Evolutionary conservation across 2,888 invertebrate species (phyloP).

Genomic region (Girardia tigrina): DNA sequence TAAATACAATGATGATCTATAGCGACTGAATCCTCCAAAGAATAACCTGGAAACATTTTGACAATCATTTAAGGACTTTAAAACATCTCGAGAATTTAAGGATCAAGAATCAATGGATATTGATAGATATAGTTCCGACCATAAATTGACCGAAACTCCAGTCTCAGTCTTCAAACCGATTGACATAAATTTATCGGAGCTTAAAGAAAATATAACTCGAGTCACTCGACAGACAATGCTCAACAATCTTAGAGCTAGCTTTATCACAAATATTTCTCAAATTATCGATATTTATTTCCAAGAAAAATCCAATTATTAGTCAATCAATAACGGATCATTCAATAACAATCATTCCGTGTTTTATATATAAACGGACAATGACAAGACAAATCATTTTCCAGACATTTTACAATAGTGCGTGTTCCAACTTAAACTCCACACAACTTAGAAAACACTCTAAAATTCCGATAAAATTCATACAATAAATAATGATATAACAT

Average conservation of each 20-base stretch:
- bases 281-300: background rate
- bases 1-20: background rate
- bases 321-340: too few species aligned
- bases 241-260: background rate
- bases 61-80: background rate
- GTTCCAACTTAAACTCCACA: too few species aligned
- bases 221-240: background rate
- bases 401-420: too few species aligned
- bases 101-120: background rate
- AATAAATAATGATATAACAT: too few species aligned
- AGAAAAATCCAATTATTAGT: too few species aligned
- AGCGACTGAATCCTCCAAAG: too few species aligned
- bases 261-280: background rate
- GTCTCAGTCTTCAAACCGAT: background rate
- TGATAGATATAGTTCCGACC: background rate
- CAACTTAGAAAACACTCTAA: too few species aligned
- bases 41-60: background rate
- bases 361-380: too few species aligned
- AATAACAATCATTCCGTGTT: too few species aligned
- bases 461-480: too few species aligned
- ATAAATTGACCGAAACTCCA: background rate
- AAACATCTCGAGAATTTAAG: background rate
- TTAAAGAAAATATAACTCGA: background rate
- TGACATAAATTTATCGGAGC: background rate
- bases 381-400: too few species aligned